These are phyloP conservation scores for Leuciscus waleckii DNA, from an alignment of 2,797 vertebrate genomes.

Conservation along the genomic window DNA sequence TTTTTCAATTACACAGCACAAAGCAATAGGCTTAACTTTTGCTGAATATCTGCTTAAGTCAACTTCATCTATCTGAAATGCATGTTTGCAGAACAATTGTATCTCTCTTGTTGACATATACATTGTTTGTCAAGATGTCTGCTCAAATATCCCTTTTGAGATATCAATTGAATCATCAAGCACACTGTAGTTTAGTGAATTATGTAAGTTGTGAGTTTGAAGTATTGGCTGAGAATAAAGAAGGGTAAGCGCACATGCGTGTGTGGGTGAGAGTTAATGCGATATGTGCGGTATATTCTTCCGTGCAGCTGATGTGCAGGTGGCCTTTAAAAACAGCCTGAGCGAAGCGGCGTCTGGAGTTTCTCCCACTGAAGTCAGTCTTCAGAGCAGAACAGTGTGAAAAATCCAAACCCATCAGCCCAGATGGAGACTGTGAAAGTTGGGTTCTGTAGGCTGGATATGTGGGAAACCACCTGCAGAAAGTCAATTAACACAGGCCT, in stretches of 20 bases:
- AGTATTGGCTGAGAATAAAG: constrained; percentile 33
- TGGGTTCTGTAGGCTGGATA: constrained; percentile 66
- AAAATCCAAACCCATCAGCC: constrained; percentile 55
- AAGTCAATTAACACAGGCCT: constrained; percentile 84
- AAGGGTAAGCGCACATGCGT: constrained; percentile 12
- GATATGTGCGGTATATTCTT: constrained; percentile 57
- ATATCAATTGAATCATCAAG: not conserved
- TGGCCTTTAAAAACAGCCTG: constrained; percentile 63
- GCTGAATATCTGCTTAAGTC: not conserved
- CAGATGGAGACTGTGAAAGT: constrained; percentile 67
- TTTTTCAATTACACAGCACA: not conserved
- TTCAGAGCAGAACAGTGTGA: constrained; percentile 50
- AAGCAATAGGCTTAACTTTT: constrained; percentile 17
- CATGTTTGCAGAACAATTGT: not conserved
- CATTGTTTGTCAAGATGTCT: constrained; percentile 7
- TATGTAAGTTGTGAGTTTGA: constrained; percentile 22
- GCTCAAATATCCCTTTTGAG: not conserved
- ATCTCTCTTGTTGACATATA: constrained; percentile 24
- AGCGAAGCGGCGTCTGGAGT: constrained; percentile 9
- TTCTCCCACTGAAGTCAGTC: constrained; percentile 49
- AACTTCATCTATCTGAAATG: constrained; percentile 3
- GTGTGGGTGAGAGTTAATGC: constrained; percentile 37
- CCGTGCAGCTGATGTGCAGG: constrained; percentile 63
- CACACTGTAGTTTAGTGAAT: not conserved
- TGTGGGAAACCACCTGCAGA: constrained; percentile 76